Base-by-base conservation (phyloP, 2,797 vertebrate species). In the Pangasius sanitwongsei region DNA sequence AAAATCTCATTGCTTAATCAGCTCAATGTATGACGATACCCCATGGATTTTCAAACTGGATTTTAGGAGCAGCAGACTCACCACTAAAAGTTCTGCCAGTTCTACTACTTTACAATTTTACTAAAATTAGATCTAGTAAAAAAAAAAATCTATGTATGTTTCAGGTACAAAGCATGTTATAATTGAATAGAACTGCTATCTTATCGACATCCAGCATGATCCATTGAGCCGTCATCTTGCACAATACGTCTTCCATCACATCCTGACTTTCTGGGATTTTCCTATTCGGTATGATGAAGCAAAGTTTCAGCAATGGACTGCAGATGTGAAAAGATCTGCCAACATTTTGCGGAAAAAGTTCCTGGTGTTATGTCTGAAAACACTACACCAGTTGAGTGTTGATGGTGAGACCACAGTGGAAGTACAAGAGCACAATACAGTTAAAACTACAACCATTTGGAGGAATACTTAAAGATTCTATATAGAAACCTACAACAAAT, bases 351-450 rank as follows among this genome's bases (percentile, higher is more conserved):
- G 12, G 6, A 63, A 63, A 25, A n/a, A 0, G 4, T 28, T 44
- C 18, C 18, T 69, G 48, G 44, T 69, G 15, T 69, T 50, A 53
- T 69, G 44, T 85, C 83, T 53, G 25, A 70, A 84, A 67, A 50
- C 63, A 13, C 63, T 23, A 31, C 48, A 23, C 41, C 8, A 11
- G 8, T 34, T 5, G 6, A 70, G 48, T 55, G 65, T 53, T 67
- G 82, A 44, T 70, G 63, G 5, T 50, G 48, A 53, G 48, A 55
- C 83, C 63, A 85, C 83, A 85, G 37, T 67, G 8, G 61, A 67
- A 67, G 28, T n/a, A 67, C 44, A 84, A 31, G 82, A 48, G 59
- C 44, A 69, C 44, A 53, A 67, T 63, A 28, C 25, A 63, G 37
- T 67, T 34, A 50, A 13, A 69, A 13, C 8, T 67, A 53, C 18